phyloP scores from a whole-genome alignment of 2,113 vertebrate species.

The Phylloscopus whistleri region DNA sequence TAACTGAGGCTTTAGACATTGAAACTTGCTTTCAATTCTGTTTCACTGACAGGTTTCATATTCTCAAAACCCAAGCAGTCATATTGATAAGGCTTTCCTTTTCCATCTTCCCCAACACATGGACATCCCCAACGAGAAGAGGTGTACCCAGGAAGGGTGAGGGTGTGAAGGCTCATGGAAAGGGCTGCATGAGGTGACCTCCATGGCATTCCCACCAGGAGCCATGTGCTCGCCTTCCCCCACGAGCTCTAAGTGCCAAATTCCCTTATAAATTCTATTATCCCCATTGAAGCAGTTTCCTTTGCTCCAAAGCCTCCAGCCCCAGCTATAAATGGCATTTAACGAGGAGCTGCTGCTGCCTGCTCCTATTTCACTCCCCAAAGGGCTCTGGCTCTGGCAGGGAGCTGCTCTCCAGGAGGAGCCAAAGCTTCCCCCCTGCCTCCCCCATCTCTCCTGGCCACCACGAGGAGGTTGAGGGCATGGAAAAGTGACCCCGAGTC shows the following conservation, averaged over 20 bases:
- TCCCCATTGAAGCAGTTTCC: background rate
- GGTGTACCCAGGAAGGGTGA: background rate
- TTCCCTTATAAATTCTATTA: background rate
- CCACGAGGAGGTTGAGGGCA: background rate
- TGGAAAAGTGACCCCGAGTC: background rate
- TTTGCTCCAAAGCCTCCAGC: background rate
- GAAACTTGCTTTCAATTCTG: too few relatives aligned
- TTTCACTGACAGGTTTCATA: too few relatives aligned
- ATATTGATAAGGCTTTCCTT: too few relatives aligned
- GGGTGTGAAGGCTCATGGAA: background rate
- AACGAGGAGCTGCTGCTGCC: background rate
- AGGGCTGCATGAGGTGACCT: background rate
- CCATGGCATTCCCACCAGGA: background rate
- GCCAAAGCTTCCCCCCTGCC: background rate
- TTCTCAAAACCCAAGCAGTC: too few relatives aligned
- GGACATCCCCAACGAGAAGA: accelerated
- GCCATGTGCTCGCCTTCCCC: background rate
- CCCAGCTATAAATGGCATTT: background rate
- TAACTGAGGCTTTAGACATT: too few relatives aligned
- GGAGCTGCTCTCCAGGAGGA: background rate
- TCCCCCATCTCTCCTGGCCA: background rate
- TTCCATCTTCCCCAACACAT: too few relatives aligned
- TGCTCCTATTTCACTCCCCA: background rate
- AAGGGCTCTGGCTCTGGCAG: background rate
- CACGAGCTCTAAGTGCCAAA: background rate